Percentiles rank a stretch among this genome's conserved stretches.
These are phyloP conservation scores for Pristiophorus japonicus DNA, from an alignment of 2,113 vertebrate species.

Conservation along the genomic window DNA sequence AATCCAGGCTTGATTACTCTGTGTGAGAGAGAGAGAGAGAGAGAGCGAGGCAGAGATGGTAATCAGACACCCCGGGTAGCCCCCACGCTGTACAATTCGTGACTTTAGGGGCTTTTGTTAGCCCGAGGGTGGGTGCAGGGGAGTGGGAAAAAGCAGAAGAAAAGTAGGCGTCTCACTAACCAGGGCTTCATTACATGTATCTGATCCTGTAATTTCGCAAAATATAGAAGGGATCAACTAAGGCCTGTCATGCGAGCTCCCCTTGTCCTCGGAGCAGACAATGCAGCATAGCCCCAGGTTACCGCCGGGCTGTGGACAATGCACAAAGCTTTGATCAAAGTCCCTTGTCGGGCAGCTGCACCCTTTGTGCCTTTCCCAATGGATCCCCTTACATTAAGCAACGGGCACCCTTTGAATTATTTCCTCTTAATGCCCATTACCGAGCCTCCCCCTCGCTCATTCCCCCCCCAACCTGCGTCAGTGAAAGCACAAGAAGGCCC, in stretches of 20 bases:
- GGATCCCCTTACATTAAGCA: neutral
- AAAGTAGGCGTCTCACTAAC: neutral
- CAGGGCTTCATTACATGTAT: conserved; percentile 13
- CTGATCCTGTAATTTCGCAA: neutral
- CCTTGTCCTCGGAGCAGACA: neutral
- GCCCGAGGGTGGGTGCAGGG: neutral
- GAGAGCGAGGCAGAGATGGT: neutral
- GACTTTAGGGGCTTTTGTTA: conserved; percentile 14
- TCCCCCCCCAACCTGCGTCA: too few relatives aligned
- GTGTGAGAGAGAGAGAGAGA: neutral
- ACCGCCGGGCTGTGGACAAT: neutral
- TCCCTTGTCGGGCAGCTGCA: neutral
- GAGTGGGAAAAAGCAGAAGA: neutral
- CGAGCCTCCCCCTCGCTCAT: neutral
- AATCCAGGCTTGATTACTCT: conserved; percentile 22
- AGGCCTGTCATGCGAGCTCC: neutral
- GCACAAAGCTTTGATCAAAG: conserved; percentile 18
- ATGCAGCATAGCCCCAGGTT: neutral
- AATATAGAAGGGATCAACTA: neutral
- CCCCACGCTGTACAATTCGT: neutral
- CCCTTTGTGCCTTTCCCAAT: neutral
- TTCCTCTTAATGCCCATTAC: neutral
- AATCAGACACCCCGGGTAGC: neutral
- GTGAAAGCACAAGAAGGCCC: neutral
- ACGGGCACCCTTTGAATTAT: neutral